Evolutionary conservation across 1,140 invertebrate species (phyloP).

Genomic region (Meteorus sp.): DNA sequence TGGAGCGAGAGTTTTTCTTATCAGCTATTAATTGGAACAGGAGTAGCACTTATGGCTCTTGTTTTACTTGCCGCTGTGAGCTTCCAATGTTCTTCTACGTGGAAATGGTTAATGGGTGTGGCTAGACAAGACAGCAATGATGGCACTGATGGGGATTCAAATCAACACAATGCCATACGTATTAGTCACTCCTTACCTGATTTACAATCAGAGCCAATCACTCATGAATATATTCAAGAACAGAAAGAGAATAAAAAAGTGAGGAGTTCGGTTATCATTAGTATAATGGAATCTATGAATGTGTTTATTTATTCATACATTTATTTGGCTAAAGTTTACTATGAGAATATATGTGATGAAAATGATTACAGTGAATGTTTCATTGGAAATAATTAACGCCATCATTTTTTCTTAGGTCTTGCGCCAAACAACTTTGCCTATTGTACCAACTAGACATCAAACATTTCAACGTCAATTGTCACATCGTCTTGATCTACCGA

Average conservation of each 20-base stretch:
- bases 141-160: constrained; percentile 62
- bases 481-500: constrained; percentile 72
- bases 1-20: constrained; percentile 56
- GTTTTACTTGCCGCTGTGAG: constrained; percentile 69
- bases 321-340: not conserved
- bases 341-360: constrained; percentile 1
- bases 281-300: not conserved
- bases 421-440: constrained; percentile 78
- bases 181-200: constrained; percentile 77
- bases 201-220: constrained; percentile 69
- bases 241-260: constrained; percentile 73
- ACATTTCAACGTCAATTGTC: constrained; percentile 78
- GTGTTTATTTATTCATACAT: not conserved
- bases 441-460: constrained; percentile 77
- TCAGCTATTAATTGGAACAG: constrained; percentile 60
- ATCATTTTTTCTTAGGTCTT: constrained; percentile 60
- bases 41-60: constrained; percentile 66
- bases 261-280: constrained; percentile 25
- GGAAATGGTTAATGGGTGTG: constrained; percentile 68
- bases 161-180: constrained; percentile 68
- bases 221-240: constrained; percentile 73
- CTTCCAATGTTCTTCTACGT: constrained; percentile 71
- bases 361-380: not conserved
- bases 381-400: not conserved
- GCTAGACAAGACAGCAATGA: constrained; percentile 58